Percentiles rank a stretch among this genome's conserved stretches.
Conservation (phyloP, 2,888 invertebrate species). For the Bruchidius siliquastri region DNA sequence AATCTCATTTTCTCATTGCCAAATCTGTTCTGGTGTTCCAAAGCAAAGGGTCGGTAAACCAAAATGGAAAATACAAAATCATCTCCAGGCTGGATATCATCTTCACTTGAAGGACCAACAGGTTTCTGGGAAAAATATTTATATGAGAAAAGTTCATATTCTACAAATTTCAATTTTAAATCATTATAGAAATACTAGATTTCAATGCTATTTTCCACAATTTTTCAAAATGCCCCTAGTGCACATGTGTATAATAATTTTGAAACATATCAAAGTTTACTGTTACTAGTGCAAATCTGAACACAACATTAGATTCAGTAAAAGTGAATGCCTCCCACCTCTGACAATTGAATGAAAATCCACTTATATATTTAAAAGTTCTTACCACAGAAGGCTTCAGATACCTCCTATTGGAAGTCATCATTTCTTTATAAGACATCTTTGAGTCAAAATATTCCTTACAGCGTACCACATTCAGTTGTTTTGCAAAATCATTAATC, state of each 20-base stretch:
- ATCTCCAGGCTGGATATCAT: slow-evolving; percentile 25
- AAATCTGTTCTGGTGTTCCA: slow-evolving; percentile 20
- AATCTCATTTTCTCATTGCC: slow-evolving; percentile 42
- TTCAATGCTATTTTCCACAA: no score
- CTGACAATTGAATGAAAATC: no score
- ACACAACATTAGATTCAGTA: no score
- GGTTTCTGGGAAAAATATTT: neutral
- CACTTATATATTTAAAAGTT: no score
- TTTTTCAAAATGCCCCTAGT: no score
- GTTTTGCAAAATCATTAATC: slow-evolving; percentile 9
- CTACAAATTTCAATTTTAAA: no score
- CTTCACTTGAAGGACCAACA: neutral
- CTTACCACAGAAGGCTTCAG: slow-evolving; percentile 18
- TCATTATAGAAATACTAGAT: no score
- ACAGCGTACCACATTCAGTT: slow-evolving; percentile 16
- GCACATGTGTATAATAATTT: no score
- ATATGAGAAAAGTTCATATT: no score
- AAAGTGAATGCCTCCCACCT: no score
- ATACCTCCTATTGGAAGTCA: slow-evolving; percentile 13
- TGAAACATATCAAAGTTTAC: no score
- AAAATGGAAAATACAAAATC: slow-evolving; percentile 29
- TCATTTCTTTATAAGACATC: slow-evolving; percentile 10
- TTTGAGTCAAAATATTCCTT: slow-evolving; percentile 8
- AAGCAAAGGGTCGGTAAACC: slow-evolving; percentile 29
- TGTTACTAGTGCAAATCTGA: no score